Conservation (phyloP, 2,113 vertebrate genomes). For the Tor tambroides region DNA sequence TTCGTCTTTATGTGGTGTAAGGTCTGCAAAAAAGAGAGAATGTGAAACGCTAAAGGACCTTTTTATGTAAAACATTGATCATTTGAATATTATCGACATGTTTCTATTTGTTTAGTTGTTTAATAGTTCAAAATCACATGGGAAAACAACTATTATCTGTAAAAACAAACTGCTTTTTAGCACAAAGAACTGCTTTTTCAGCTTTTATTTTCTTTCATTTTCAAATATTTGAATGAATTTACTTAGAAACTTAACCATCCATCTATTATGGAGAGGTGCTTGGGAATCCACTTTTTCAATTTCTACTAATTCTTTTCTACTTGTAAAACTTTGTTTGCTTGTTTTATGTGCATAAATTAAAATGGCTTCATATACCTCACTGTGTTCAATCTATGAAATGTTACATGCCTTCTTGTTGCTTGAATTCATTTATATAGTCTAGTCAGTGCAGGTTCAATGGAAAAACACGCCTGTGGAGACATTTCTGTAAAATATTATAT, state of each 20-base stretch:
- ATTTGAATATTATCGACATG: constrained; percentile 56
- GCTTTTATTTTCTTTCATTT: background rate
- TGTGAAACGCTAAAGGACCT: constrained; percentile 41
- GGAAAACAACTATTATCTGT: background rate
- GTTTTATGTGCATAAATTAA: constrained; percentile 83
- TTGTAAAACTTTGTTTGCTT: constrained; percentile 70
- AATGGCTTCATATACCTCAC: constrained; percentile 73
- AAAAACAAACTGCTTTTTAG: constrained; percentile 19
- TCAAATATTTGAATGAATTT: constrained; percentile 20
- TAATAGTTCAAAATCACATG: constrained; percentile 16
- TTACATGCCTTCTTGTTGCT: background rate
- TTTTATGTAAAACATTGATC: constrained; percentile 54
- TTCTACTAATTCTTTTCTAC: constrained; percentile 77
- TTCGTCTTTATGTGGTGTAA: constrained; percentile 37
- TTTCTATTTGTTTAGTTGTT: constrained; percentile 48
- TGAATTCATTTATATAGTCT: background rate
- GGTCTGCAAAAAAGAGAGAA: constrained; percentile 40
- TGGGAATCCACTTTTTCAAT: constrained; percentile 61
- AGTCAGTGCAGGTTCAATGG: background rate
- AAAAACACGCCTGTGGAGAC: background rate
- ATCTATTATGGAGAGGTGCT: constrained; percentile 42
- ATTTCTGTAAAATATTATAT: too few species aligned
- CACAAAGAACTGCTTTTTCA: constrained; percentile 11
- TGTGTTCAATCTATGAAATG: constrained; percentile 56
- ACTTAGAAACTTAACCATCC: constrained; percentile 30